Percentiles rank a stretch among this genome's conserved stretches.
Conservation (phyloP, 2,888 invertebrate species). For the Caenorhabditis parvicauda region DNA sequence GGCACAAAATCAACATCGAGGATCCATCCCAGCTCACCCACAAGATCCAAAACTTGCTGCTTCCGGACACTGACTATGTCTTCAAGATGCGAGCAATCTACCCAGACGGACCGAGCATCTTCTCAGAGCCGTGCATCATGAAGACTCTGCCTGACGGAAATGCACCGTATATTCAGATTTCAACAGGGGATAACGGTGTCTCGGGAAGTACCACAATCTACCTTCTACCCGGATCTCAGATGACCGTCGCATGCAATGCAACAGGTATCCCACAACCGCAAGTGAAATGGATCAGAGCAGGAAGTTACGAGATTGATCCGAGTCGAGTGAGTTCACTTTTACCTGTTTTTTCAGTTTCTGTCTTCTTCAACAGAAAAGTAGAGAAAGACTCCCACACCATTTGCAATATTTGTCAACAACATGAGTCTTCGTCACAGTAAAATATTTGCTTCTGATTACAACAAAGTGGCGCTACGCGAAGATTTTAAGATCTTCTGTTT, state of each 20-base stretch:
- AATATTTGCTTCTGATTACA: too few relatives aligned
- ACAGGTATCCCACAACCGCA: conserved; percentile 56
- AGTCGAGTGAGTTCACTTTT: conserved; percentile 36
- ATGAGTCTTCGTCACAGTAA: too few relatives aligned
- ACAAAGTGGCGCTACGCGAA: too few relatives aligned
- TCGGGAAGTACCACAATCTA: conserved; percentile 52
- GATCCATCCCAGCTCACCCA: conserved; percentile 47
- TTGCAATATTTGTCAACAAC: too few relatives aligned
- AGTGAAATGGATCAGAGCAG: conserved; percentile 60
- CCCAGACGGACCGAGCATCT: conserved; percentile 59
- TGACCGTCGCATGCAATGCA: conserved; percentile 59
- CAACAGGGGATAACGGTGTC: conserved; percentile 57
- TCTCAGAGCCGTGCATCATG: conserved; percentile 62
- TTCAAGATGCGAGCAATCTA: conserved; percentile 62
- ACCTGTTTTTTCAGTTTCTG: neutral
- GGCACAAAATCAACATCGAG: conserved; percentile 46
- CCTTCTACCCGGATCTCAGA: conserved; percentile 57
- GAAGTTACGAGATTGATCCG: conserved; percentile 58
- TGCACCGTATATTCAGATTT: conserved; percentile 58
- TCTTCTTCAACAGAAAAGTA: too few relatives aligned
- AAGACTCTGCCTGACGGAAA: conserved; percentile 61
- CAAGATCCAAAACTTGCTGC: conserved; percentile 47
- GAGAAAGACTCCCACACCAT: too few relatives aligned
- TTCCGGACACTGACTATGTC: conserved; percentile 60
- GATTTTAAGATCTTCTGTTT: too few relatives aligned